phyloP scores from a whole-genome alignment of 2,888 invertebrate genomes.

The Prosapia bicincta region DNA sequence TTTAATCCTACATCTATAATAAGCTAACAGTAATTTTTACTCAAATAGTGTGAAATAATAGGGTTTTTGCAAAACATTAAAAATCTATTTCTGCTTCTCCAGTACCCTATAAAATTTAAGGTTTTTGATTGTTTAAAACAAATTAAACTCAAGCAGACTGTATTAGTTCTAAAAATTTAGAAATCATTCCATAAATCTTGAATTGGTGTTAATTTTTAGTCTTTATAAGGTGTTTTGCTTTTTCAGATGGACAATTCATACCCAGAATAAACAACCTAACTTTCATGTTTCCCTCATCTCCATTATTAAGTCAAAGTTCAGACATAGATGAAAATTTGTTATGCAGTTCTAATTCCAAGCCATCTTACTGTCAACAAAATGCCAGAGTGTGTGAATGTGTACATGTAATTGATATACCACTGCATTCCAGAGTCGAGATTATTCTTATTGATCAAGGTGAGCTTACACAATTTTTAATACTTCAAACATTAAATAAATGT shows the following conservation, averaged over 20 bases:
- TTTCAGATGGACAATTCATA: constrained; percentile 32
- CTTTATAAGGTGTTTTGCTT: too few species aligned
- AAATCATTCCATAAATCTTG: too few species aligned
- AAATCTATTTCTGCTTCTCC: too few species aligned
- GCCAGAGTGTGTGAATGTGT: constrained; percentile 62
- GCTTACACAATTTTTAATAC: background rate
- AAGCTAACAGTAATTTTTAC: too few species aligned
- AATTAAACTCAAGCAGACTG: too few species aligned
- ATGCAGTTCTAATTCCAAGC: constrained; percentile 45
- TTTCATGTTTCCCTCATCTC: constrained; percentile 72
- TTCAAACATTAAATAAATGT: background rate
- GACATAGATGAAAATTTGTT: constrained; percentile 54
- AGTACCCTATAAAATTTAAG: too few species aligned
- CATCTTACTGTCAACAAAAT: constrained; percentile 29
- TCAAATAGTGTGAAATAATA: too few species aligned
- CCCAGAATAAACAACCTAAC: constrained; percentile 66
- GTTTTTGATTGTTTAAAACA: too few species aligned
- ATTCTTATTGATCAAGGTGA: constrained; percentile 73
- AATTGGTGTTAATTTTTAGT: too few species aligned
- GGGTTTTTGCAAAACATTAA: too few species aligned
- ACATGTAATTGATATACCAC: constrained; percentile 63
- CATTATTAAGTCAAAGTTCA: constrained; percentile 66
- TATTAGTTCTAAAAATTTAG: too few species aligned
- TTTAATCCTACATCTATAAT: too few species aligned
- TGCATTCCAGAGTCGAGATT: constrained; percentile 68